These are phyloP conservation scores for Thyatira batis DNA, from an alignment of 2,888 invertebrate genomes.

Conservation along the genomic window DNA sequence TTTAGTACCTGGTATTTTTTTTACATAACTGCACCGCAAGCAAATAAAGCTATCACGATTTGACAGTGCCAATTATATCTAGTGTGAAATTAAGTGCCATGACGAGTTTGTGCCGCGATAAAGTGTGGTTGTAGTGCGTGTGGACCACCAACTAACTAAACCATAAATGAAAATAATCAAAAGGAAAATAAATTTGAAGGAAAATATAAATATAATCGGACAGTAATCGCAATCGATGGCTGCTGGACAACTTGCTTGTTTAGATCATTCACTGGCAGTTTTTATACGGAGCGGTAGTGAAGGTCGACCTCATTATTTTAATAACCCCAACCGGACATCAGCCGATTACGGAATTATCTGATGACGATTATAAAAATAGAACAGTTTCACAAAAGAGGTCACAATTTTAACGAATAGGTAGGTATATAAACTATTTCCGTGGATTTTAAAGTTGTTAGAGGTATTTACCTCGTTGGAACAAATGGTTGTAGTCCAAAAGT, in stretches of 20 bases:
- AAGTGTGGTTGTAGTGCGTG: conserved; percentile 78
- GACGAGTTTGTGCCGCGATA: conserved; percentile 51
- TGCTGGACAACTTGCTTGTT: conserved; percentile 49
- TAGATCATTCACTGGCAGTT: conserved; percentile 32
- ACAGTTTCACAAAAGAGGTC: conserved; percentile 7
- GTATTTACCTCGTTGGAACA: too few species aligned
- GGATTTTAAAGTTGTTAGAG: background rate
- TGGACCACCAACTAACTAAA: conserved; percentile 63
- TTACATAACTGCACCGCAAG: conserved; percentile 53
- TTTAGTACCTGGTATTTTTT: conserved; percentile 20
- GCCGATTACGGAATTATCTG: conserved; percentile 30
- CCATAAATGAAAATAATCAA: conserved; percentile 38
- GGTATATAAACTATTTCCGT: background rate
- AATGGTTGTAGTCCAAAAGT: too few species aligned
- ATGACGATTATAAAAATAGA: conserved; percentile 23
- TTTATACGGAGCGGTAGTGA: conserved; percentile 43
- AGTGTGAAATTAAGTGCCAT: conserved; percentile 50
- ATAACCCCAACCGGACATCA: conserved; percentile 47
- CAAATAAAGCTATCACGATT: conserved; percentile 54
- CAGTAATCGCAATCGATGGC: conserved; percentile 45
- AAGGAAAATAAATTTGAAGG: conserved; percentile 30
- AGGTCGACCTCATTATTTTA: conserved; percentile 66
- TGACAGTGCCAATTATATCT: conserved; percentile 51
- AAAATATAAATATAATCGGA: conserved; percentile 25
- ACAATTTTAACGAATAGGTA: background rate